phyloP scores from a whole-genome alignment of 1,140 invertebrate species.

The Penaeus vannamei region DNA sequence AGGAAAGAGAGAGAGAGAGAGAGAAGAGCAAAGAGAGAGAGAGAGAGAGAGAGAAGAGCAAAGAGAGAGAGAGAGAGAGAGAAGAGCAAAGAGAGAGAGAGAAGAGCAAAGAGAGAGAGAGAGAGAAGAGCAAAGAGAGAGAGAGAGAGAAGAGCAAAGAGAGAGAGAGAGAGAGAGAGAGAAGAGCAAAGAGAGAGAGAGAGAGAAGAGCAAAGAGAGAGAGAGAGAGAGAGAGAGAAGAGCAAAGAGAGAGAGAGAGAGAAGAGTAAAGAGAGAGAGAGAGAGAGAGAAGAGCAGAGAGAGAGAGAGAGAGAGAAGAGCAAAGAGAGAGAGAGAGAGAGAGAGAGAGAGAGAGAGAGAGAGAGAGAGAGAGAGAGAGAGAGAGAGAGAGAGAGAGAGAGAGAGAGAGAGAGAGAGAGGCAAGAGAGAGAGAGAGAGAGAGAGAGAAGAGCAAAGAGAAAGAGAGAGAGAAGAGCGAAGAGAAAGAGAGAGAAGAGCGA shows the following conservation, averaged over 20 bases:
- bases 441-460: background rate
- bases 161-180: too few relatives aligned
- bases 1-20: background rate
- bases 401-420: background rate
- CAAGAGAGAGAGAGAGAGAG: background rate
- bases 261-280: background rate
- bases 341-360: background rate
- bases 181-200: too few relatives aligned
- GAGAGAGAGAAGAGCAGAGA: background rate
- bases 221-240: too few relatives aligned
- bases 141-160: too few relatives aligned
- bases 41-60: too few relatives aligned
- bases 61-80: too few relatives aligned
- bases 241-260: background rate
- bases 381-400: background rate
- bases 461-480: background rate
- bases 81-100: too few relatives aligned
- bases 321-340: background rate
- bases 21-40: background rate
- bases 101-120: too few relatives aligned
- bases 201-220: too few relatives aligned
- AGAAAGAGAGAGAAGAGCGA: too few relatives aligned
- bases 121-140: too few relatives aligned
- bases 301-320: background rate
- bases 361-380: background rate